A percentile compares a stretch with the other conserved stretches of the same genome.
Evolutionary conservation across 2,797 vertebrate species (phyloP).

Genomic region (Microhierax caerulescens): DNA sequence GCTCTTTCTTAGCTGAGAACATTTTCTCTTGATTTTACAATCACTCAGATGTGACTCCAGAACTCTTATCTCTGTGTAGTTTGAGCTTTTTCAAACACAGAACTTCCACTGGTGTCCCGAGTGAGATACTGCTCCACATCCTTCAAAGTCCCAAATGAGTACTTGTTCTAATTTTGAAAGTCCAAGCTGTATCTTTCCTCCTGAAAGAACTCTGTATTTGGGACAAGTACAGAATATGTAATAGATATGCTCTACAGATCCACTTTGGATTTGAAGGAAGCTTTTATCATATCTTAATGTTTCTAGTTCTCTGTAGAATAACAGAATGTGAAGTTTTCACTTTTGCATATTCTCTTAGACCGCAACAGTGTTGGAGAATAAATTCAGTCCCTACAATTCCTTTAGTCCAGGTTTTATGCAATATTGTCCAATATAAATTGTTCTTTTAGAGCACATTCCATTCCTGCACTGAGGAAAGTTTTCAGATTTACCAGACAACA

Average conservation of each 20-base stretch:
- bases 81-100: background rate
- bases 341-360: background rate
- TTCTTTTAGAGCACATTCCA: background rate
- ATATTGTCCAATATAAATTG: background rate
- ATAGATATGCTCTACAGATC: background rate
- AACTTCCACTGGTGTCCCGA: background rate
- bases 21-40: background rate
- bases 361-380: background rate
- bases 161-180: constrained; percentile 10
- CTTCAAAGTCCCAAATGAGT: background rate
- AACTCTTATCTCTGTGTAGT: background rate
- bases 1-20: background rate
- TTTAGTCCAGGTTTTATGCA: background rate
- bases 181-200: background rate
- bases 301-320: background rate
- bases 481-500: background rate
- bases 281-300: background rate
- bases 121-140: background rate
- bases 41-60: background rate
- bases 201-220: background rate
- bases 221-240: constrained; percentile 12
- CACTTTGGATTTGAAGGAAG: background rate
- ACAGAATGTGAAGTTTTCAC: background rate
- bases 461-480: background rate
- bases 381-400: background rate